These are phyloP conservation scores for Sinohyriopsis cumingii DNA, from an alignment of 2,888 invertebrate genomes.

Conservation along the genomic window DNA sequence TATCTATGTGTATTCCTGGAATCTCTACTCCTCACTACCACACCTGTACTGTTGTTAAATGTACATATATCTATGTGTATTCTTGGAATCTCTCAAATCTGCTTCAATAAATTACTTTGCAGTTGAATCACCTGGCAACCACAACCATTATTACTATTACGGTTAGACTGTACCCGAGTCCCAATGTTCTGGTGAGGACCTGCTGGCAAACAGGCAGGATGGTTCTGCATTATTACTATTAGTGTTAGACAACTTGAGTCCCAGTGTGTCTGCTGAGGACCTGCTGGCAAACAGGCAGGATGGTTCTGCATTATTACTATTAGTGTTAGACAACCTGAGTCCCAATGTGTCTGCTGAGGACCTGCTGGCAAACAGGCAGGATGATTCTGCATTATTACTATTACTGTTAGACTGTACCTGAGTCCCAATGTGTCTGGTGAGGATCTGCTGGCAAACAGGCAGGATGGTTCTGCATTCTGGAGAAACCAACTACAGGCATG, in stretches of 20 bases:
- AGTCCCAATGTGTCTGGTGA: slow-evolving; percentile 57
- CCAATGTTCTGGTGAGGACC: slow-evolving; percentile 58
- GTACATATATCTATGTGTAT: too few species aligned
- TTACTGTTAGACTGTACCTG: slow-evolving; percentile 43
- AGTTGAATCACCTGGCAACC: too few species aligned
- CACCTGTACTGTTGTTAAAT: too few species aligned
- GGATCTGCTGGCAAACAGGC: slow-evolving; percentile 75
- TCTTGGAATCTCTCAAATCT: too few species aligned
- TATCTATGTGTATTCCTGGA: too few species aligned
- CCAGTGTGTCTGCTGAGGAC: slow-evolving; percentile 55
- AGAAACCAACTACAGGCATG: slow-evolving; percentile 83
- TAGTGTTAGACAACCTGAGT: slow-evolving; percentile 49
- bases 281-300: slow-evolving; percentile 76
- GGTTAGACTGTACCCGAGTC: slow-evolving; percentile 52
- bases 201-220: slow-evolving; percentile 76
- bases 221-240: slow-evolving; percentile 77
- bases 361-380: slow-evolving; percentile 76
- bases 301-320: slow-evolving; percentile 77
- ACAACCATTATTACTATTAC: too few species aligned
- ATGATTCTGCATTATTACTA: slow-evolving; percentile 76
- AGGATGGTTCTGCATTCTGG: slow-evolving; percentile 81
- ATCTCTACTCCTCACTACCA: too few species aligned
- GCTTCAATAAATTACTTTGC: too few species aligned
- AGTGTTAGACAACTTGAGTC: slow-evolving; percentile 52
- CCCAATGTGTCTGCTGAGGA: slow-evolving; percentile 57